Evolutionary conservation across 2,797 vertebrate genomes (phyloP).

Genomic region (Rhinatrema bivittatum): DNA sequence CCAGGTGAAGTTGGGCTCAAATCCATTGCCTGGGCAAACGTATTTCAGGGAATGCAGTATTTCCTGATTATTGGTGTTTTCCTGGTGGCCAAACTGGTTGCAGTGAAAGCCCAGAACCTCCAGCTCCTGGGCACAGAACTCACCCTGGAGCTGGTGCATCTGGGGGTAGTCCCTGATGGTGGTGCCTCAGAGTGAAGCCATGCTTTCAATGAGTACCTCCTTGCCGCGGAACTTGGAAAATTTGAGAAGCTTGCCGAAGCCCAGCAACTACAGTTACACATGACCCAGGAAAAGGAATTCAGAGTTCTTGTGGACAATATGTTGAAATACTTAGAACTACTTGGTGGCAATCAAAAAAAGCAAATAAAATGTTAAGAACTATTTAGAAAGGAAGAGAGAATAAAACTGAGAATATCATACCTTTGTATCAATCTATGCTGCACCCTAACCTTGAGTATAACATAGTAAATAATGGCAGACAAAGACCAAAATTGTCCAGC

Average conservation of each 20-base stretch:
- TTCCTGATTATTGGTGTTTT: conserved; percentile 82
- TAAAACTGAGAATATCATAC: too few relatives aligned
- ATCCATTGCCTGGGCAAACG: conserved; percentile 80
- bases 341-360: too few relatives aligned
- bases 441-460: too few relatives aligned
- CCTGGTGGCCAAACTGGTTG: conserved; percentile 95
- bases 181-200: conserved; percentile 94
- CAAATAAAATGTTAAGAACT: too few relatives aligned
- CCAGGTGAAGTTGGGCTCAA: conserved; percentile 76
- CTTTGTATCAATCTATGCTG: too few relatives aligned
- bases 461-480: too few relatives aligned
- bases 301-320: too few relatives aligned
- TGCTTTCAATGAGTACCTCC: conserved; percentile 86
- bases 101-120: conserved; percentile 83
- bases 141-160: conserved; percentile 84
- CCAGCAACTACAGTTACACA: conserved; percentile 46
- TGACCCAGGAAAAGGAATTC: too few relatives aligned
- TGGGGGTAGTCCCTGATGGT: conserved; percentile 85
- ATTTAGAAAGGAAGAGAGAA: too few relatives aligned
- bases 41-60: conserved; percentile 74
- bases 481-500: too few relatives aligned
- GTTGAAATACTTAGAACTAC: too few relatives aligned
- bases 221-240: conserved; percentile 66
- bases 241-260: conserved; percentile 50
- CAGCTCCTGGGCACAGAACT: conserved; percentile 63